Evolutionary conservation across 2,888 invertebrate species (phyloP), one percentile per base, ranked within the genome.

Genomic region (Hylaea fasciaria): DNA sequence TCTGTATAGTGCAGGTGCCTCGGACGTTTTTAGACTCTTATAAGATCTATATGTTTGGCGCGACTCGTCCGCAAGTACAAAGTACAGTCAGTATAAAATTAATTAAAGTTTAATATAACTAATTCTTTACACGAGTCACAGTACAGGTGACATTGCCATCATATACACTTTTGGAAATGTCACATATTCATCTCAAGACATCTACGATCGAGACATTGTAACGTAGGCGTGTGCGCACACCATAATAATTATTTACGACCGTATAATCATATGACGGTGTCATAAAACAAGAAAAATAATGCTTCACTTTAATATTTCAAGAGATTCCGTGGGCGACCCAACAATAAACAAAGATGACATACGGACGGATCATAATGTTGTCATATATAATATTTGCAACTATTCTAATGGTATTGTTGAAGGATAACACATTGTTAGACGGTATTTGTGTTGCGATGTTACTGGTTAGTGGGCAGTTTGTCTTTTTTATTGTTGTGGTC

Each of bases 281-380:
- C 80, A 79, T 82, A 81, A 79, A 81, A 74, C 69, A 75, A 66
- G 76, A 79, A 80, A 80, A 81, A 81, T 77, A 74, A 73, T 73
- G 72, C 70, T 73, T 74, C 71, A 71, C 72, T 75, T 72, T 69
- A 66, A 70, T 73, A 76, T 72, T 77, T 80, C 74, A 77, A 65
- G 69, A 64, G 59, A n/a, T 16, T 29, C 50, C 17, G 60, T 72
- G 76, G 68, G 53, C 62, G 74, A 73, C 70, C 59, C 69, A 63
- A 65, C 67, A 69, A 75, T 76, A 76, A 66, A 72, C 70, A 44
- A 48, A 8, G 51, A 53, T 56, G 60, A 66, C 62, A 62, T 41
- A 52, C 47, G 50, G 49, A 56, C 50, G 35, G 40, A 58, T 62
- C 62, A 56, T 56, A 51, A 62, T 41, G n/a, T 5, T 37, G 44